A percentile compares a stretch with the other conserved stretches of the same genome.
Conservation (phyloP, 2,888 invertebrate species). For the Hoplodrina ambigua region DNA sequence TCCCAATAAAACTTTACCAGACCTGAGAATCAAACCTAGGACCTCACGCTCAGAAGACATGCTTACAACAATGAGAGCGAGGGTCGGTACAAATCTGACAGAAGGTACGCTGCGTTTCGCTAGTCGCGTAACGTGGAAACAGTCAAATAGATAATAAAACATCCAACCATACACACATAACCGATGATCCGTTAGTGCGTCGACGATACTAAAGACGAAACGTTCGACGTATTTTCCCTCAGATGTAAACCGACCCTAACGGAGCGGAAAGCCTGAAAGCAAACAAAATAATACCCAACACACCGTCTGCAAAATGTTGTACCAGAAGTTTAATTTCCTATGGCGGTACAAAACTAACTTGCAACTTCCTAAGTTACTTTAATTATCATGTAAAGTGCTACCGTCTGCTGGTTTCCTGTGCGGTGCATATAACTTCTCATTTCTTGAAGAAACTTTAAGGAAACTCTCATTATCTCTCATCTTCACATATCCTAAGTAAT, state of each 20-base stretch:
- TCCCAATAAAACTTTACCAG: too few species aligned
- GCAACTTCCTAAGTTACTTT: constrained; percentile 5
- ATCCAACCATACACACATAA: too few species aligned
- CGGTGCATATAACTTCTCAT: constrained; percentile 10
- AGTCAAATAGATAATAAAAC: too few species aligned
- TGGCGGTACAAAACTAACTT: constrained; percentile 8
- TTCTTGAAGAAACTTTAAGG: constrained; percentile 22
- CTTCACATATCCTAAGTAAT: constrained; percentile 43
- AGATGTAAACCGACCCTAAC: too few species aligned
- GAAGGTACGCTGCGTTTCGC: too few species aligned
- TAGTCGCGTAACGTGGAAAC: too few species aligned
- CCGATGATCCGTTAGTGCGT: too few species aligned
- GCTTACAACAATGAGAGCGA: neutral
- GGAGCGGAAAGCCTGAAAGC: neutral
- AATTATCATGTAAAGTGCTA: constrained; percentile 40
- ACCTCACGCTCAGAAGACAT: too few species aligned
- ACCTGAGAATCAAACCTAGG: too few species aligned
- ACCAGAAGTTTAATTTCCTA: constrained; percentile 7
- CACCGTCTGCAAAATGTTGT: neutral
- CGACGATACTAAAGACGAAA: too few species aligned
- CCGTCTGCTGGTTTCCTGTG: constrained; percentile 16
- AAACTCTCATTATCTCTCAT: constrained; percentile 40
- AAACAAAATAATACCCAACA: neutral
- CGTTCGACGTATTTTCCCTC: too few species aligned
- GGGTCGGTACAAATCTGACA: too few species aligned